These are phyloP conservation scores for Myopa tessellatipennis DNA, from an alignment of 2,888 invertebrate species.

Conservation along the genomic window DNA sequence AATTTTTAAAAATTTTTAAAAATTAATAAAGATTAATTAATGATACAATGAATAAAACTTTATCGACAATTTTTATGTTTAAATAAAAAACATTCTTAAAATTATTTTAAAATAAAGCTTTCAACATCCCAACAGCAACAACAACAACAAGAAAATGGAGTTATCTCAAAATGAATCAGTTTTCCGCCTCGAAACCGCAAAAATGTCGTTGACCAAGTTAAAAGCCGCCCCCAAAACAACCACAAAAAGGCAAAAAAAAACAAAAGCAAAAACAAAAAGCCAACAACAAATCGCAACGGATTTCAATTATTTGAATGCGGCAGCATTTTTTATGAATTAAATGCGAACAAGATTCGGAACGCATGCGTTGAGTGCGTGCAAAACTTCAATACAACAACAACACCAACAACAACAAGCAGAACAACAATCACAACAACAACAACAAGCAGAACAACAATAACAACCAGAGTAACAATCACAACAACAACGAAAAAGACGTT, in stretches of 20 bases:
- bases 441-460: neutral
- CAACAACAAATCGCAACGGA: neutral
- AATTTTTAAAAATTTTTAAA: neutral
- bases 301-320: conserved; percentile 29
- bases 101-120: neutral
- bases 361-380: conserved; percentile 15
- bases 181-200: conserved; percentile 12
- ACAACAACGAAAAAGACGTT: neutral
- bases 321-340: conserved; percentile 6
- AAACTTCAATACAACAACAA: neutral
- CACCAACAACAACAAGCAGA: neutral
- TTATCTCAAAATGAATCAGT: neutral
- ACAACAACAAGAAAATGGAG: neutral
- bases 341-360: neutral
- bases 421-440: neutral
- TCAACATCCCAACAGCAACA: neutral
- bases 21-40: neutral
- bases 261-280: neutral
- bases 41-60: neutral
- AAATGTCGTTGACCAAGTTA: conserved; percentile 24
- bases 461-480: neutral
- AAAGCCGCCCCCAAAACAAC: conserved; percentile 8
- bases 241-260: neutral
- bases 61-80: neutral
- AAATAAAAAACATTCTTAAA: neutral